Percentiles rank a stretch among this genome's conserved stretches.
Evolutionary conservation across 1,140 invertebrate genomes (phyloP).

Genomic region (Bathynomus jamesi): DNA sequence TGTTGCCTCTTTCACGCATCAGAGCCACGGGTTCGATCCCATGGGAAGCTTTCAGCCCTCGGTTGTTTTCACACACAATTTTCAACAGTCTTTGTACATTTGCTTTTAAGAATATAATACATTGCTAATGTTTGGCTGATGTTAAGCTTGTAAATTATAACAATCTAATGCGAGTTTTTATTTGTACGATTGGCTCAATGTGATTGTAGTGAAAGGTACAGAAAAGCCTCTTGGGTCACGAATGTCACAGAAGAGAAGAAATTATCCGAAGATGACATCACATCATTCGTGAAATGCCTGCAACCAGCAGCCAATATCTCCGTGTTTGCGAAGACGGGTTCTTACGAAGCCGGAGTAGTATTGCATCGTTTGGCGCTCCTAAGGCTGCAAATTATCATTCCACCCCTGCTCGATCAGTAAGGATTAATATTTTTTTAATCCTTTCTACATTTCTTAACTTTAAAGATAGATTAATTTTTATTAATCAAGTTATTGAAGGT

Average conservation of each 20-base stretch:
- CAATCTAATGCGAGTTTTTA: too few species aligned
- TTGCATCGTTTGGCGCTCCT: conserved; percentile 67
- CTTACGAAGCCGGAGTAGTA: conserved; percentile 56
- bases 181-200: too few species aligned
- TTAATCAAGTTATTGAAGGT: neutral
- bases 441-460: neutral
- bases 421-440: neutral
- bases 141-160: too few species aligned
- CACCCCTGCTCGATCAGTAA: conserved; percentile 60
- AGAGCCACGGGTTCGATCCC: too few species aligned
- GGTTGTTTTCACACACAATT: too few species aligned
- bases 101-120: too few species aligned
- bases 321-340: conserved; percentile 60
- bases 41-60: too few species aligned
- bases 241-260: conserved; percentile 57
- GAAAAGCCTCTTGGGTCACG: conserved; percentile 53
- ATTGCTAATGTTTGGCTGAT: too few species aligned
- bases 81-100: too few species aligned
- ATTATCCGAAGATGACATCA: conserved; percentile 70
- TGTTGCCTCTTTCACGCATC: too few species aligned
- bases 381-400: conserved; percentile 72
- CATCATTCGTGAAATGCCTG: conserved; percentile 61
- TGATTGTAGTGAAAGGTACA: neutral
- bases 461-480: neutral
- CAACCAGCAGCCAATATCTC: conserved; percentile 58